Evolutionary conservation across 2,888 invertebrate genomes (phyloP).

Genomic region (Chrysodeixis includens): DNA sequence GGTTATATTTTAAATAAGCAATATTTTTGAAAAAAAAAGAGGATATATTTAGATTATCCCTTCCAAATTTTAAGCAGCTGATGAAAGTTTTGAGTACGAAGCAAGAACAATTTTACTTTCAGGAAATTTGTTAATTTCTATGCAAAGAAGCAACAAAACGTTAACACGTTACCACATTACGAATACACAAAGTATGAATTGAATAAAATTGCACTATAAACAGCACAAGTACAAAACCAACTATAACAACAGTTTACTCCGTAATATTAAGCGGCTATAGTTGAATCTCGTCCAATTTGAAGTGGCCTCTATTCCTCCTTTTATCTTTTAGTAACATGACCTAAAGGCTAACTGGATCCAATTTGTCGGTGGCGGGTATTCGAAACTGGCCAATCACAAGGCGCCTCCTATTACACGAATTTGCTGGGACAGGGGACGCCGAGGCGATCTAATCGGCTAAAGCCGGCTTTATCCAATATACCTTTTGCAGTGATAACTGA

Average conservation of each 20-base stretch:
- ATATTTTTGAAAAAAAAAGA: too few relatives aligned
- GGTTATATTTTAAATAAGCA: too few relatives aligned
- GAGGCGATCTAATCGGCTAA: slow-evolving; percentile 80
- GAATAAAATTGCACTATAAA: too few relatives aligned
- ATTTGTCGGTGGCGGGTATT: slow-evolving; percentile 81
- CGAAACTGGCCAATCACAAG: slow-evolving; percentile 84
- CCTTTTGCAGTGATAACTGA: slow-evolving; percentile 76
- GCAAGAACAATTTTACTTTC: too few relatives aligned
- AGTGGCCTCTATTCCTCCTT: slow-evolving; percentile 51
- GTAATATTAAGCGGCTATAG: slow-evolving; percentile 36
- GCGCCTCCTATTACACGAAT: slow-evolving; percentile 77
- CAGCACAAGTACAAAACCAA: background rate
- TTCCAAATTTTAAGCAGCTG: too few relatives aligned
- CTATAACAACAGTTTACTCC: slow-evolving; percentile 31
- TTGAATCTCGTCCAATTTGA: slow-evolving; percentile 53
- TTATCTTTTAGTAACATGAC: slow-evolving; percentile 72
- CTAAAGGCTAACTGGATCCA: slow-evolving; percentile 82
- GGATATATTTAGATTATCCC: too few relatives aligned
- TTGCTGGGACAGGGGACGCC: slow-evolving; percentile 68
- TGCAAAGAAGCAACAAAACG: too few relatives aligned
- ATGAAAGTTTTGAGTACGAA: too few relatives aligned
- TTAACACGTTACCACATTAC: too few relatives aligned
- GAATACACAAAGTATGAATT: too few relatives aligned
- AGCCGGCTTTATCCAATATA: slow-evolving; percentile 79
- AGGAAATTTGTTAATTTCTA: too few relatives aligned